Percentiles rank a stretch among this genome's conserved stretches.
Evolutionary conservation across 1,140 invertebrate genomes (phyloP).

Genomic region (Caenorhabditis briggsae): DNA sequence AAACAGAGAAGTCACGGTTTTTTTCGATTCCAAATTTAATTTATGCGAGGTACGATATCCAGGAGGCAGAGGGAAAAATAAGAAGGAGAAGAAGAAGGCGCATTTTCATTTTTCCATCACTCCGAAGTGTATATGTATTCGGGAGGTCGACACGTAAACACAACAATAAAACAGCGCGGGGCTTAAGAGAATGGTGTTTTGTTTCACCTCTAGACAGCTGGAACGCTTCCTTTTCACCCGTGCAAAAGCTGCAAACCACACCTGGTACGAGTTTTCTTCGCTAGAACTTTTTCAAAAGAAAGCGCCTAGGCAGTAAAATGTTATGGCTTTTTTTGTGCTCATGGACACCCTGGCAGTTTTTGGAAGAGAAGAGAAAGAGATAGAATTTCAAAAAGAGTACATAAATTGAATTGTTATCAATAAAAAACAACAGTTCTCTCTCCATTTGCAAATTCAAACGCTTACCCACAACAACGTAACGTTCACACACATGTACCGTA

Average conservation of each 20-base stretch:
- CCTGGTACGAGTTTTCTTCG: neutral
- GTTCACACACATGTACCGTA: conserved; percentile 13
- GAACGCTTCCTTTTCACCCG: neutral
- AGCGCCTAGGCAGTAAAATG: neutral
- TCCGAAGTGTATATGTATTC: conserved; percentile 27
- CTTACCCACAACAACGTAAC: neutral
- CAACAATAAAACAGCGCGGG: conserved; percentile 32
- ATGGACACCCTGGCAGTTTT: neutral
- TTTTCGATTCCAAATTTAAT: neutral
- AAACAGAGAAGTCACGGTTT: neutral
- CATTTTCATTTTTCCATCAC: neutral
- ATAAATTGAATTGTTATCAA: conserved; percentile 36
- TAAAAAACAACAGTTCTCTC: too few relatives aligned
- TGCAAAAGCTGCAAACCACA: neutral
- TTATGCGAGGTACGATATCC: neutral
- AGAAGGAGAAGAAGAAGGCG: neutral
- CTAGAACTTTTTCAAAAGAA: neutral
- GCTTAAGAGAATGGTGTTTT: conserved; percentile 50
- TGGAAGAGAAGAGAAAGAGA: neutral
- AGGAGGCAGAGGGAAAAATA: neutral
- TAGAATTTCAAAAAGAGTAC: neutral
- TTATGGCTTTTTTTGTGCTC: neutral
- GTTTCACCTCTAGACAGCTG: neutral
- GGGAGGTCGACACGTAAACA: conserved; percentile 38
- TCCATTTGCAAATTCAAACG: too few relatives aligned